phyloP scores from a whole-genome alignment of 1,140 invertebrate species.

The Dendroctonus valens region DNA sequence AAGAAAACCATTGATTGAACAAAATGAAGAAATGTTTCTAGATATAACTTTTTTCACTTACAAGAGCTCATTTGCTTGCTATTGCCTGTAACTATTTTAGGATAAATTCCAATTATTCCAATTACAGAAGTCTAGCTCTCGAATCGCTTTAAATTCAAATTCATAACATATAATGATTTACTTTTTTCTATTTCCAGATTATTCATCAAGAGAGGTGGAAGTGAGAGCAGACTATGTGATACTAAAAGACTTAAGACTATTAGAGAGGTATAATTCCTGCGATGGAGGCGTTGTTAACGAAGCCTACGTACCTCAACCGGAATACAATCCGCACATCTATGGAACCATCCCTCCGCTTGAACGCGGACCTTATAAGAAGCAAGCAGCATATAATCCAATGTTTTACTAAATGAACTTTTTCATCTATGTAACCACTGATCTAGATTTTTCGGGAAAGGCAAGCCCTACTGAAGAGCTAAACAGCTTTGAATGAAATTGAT shows the following conservation, averaged over 20 bases:
- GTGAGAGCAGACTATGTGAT: conserved; percentile 31
- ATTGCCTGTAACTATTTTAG: too few species aligned
- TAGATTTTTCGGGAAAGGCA: too few species aligned
- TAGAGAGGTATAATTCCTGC: conserved; percentile 9
- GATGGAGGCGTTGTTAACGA: conserved; percentile 16
- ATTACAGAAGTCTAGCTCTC: too few species aligned
- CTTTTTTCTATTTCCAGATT: conserved; percentile 23
- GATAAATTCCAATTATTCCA: too few species aligned
- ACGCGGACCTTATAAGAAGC: conserved; percentile 16
- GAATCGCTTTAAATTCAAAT: too few species aligned
- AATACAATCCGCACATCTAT: conserved; percentile 15
- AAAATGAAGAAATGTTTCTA: too few species aligned
- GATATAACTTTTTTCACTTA: too few species aligned
- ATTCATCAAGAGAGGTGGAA: conserved; percentile 30
- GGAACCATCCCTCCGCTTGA: neutral
- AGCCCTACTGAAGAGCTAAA: too few species aligned
- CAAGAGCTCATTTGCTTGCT: too few species aligned
- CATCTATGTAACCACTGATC: too few species aligned
- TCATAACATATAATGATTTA: neutral
- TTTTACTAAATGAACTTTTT: conserved; percentile 10
- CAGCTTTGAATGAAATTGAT: too few species aligned
- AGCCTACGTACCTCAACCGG: conserved; percentile 20
- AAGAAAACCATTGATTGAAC: too few species aligned
- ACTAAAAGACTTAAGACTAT: conserved; percentile 20
- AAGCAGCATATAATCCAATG: conserved; percentile 24